phyloP scores from a whole-genome alignment of 2,113 vertebrate genomes.

The Prunella himalayana region DNA sequence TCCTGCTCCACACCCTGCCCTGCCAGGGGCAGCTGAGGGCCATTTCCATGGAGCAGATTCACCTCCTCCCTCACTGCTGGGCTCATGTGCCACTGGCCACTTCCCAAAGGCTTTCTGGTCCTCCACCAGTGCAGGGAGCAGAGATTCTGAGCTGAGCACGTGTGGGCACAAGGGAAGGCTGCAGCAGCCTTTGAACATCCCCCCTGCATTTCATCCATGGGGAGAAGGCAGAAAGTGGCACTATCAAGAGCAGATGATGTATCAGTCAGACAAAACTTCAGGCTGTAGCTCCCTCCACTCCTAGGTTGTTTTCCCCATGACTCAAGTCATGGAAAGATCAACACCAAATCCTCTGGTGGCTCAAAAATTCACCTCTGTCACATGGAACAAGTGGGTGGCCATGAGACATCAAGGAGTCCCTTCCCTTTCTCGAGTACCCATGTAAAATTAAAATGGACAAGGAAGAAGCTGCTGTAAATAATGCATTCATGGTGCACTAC shows the following conservation, averaged over 20 bases:
- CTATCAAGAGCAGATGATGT: accelerated
- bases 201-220: neutral
- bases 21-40: neutral
- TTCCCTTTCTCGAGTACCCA: conserved; percentile 45
- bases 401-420: neutral
- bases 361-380: neutral
- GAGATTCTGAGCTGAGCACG: neutral
- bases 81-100: neutral
- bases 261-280: neutral
- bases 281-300: neutral
- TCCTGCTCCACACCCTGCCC: neutral
- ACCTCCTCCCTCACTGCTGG: neutral
- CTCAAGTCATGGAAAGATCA: neutral
- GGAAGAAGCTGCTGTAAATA: conserved; percentile 68
- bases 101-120: neutral
- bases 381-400: conserved; percentile 22
- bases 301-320: neutral
- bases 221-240: neutral
- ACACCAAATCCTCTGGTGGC: neutral
- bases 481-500: conserved; percentile 51
- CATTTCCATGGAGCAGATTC: neutral
- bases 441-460: conserved; percentile 69
- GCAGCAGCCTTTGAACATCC: neutral
- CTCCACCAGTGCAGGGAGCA: neutral
- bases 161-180: neutral